Base-by-base conservation (phyloP, 2,797 vertebrate genomes). In the Helarctos malayanus region DNA sequence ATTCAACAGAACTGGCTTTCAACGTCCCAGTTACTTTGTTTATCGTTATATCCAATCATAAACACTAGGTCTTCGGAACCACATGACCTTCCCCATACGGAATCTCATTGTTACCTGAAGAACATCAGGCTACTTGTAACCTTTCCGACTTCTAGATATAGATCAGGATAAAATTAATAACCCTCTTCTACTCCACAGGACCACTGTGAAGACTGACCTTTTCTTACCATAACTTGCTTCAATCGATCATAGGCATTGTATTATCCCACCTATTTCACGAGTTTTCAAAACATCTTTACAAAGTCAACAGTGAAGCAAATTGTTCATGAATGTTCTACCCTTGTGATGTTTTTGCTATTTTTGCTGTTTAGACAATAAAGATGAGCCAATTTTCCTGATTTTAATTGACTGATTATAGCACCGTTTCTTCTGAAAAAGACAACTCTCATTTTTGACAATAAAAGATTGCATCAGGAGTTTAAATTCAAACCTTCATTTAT, bases 311-410 rank as follows among this genome's bases (percentile, higher is more conserved):
- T 61, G 83, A 94, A 91, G 78, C 35, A 75, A 96, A 87, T 1
- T 88, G 45, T n/a, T 78, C 79, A 68, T 15, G 35, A 89, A 61
- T 38, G 68, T 84, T 75, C 71, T 52, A 82, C 7, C 19, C 32
- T 18, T 81, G 27, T 38, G 75, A 83, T 87, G 15, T 2, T 84
- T 73, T 78, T 94, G 91, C 56, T 78, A 90, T 95, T 89, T 89
- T 87, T 84, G 81, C 4, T 95, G 75, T 57, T 96, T 71, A 95
- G 68, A 94, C 83, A 95, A 94, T 78, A 95, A 89, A 61, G 80
- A 92, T 83, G 80, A 86, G 41, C 59, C 35, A 95, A 49, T 94
- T 90, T 95, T 75, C 79, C 56, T 96, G 49, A 56, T 97, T 78
- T 73, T 89, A 90, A 97, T 73, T 86, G 54, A 45, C 3, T 56